Percentiles rank a stretch among this genome's conserved stretches.
Conservation (phyloP, 2,888 invertebrate species). For the Slavum lentiscoides region DNA sequence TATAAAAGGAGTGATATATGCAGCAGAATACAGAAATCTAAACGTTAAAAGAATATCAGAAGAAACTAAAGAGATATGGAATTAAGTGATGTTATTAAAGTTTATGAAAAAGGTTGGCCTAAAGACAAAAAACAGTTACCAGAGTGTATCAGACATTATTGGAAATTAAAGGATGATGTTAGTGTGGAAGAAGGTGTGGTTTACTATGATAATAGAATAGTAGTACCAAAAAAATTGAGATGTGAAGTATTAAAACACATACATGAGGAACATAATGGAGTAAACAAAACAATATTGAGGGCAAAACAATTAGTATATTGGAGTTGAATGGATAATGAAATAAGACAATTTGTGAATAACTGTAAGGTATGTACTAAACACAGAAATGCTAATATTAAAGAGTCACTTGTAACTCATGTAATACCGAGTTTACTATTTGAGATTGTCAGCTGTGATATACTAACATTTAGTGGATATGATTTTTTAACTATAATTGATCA, state of each 20-base stretch:
- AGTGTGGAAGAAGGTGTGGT: neutral
- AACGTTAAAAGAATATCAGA: neutral
- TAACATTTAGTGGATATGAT: slow-evolving; percentile 12
- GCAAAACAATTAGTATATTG: slow-evolving; percentile 14
- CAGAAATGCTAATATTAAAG: neutral
- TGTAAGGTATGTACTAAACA: neutral
- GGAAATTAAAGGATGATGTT: neutral
- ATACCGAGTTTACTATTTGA: slow-evolving; percentile 2
- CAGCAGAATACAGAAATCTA: neutral
- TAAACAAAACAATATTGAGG: slow-evolving; percentile 1
- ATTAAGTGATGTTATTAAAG: neutral
- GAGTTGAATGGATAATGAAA: slow-evolving; percentile 15
- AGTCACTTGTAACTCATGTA: neutral
- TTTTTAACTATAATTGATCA: slow-evolving; percentile 18
- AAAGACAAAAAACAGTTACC: neutral
- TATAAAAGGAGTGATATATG: neutral
- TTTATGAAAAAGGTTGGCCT: slow-evolving; percentile 1
- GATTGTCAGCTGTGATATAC: slow-evolving; percentile 5
- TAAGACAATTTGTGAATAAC: neutral
- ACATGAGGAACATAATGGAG: neutral
- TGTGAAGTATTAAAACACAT: neutral
- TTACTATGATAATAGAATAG: neutral
- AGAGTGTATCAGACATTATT: neutral
- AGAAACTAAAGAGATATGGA: neutral
- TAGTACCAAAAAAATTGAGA: slow-evolving; percentile 6